phyloP scores from a whole-genome alignment of 2,113 vertebrate species.

The Pangasianodon hypophthalmus region DNA sequence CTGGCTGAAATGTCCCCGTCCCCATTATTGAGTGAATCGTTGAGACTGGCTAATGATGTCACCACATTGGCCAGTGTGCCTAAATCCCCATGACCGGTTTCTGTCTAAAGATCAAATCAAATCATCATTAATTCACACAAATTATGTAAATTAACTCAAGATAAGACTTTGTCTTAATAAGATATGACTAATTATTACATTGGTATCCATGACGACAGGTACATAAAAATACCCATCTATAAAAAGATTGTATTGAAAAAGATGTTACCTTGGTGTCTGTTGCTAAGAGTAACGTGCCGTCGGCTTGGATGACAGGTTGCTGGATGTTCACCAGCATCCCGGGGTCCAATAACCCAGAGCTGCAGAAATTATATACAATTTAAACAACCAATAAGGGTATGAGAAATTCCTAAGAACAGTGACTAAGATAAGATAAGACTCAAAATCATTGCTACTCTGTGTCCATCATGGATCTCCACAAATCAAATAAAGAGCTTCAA shows the following conservation, averaged over 20 bases:
- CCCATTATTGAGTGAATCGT: conserved; percentile 84
- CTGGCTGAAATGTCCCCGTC: conserved; percentile 86
- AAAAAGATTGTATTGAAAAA: not conserved
- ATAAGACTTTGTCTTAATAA: not conserved
- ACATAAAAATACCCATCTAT: not conserved
- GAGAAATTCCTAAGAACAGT: not conserved
- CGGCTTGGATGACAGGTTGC: conserved; percentile 92
- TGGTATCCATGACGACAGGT: not conserved
- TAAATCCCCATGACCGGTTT: conserved; percentile 89
- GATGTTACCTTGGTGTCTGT: conserved; percentile 86
- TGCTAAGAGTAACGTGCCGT: conserved; percentile 89
- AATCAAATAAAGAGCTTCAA: not conserved
- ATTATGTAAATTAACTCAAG: not conserved
- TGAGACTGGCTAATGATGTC: conserved; percentile 91
- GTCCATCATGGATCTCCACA: not conserved
- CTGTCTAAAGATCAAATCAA: conserved; percentile 72
- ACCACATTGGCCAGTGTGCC: conserved; percentile 96
- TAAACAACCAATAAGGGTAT: conserved; percentile 15
- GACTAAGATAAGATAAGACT: not conserved
- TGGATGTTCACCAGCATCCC: conserved; percentile 99
- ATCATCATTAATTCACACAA: conserved; percentile 1
- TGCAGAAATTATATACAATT: conserved; percentile 66
- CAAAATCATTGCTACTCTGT: not conserved
- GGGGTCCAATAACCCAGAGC: conserved; percentile 89
- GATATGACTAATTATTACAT: not conserved